Base-by-base conservation (phyloP, 1,140 invertebrate genomes). In the Microplitis mediator region DNA sequence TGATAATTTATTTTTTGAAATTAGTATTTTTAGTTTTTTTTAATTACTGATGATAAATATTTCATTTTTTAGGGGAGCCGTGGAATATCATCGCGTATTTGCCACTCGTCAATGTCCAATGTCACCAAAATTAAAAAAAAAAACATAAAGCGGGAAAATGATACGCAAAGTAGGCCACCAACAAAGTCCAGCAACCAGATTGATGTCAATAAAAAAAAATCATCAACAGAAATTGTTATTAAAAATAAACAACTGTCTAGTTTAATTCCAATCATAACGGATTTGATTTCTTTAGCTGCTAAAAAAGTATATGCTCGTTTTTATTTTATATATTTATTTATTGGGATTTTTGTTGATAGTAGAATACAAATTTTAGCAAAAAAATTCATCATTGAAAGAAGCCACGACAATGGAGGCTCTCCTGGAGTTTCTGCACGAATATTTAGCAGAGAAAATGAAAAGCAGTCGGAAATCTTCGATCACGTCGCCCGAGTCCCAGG, bases 211-310 rank as follows among this genome's bases (percentile, higher is more conserved):
- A 16, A 74, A 4, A 11, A 36, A 51, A 13, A 2, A 4, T 54
- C 60, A 4, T 54, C 60, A 4, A 13, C 56, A 13, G 11, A 64
- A 6, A 65, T 62, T 31, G 8, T 14, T 11, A 14, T 23, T n/a
- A 66, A 51, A 0, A 77, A 83, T 14, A 69, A 83, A 71, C 71
- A 84, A 69, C 78, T 83, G 32, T 78, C 79, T 50, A 79, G 61
- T 67, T 76, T 85, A 14, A 76, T 83, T n/a, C 83, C 84, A 32
- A 73, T 85, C 6, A 80, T 84, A 72, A 79, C 79, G 14, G 79
- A 85, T 72, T 72, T 85, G 11, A 78, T 86, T 64, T 66, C 77
- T 56, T 63, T 80, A 32, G 35, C 82, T 14, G 64, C 79, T 56
- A 80, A 79, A 71, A 82, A 80, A 67, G 82, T 83, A 75, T 74